Evolutionary conservation across 2,113 vertebrate genomes (phyloP).

Genomic region (Sarotherodon lohbergeri): DNA sequence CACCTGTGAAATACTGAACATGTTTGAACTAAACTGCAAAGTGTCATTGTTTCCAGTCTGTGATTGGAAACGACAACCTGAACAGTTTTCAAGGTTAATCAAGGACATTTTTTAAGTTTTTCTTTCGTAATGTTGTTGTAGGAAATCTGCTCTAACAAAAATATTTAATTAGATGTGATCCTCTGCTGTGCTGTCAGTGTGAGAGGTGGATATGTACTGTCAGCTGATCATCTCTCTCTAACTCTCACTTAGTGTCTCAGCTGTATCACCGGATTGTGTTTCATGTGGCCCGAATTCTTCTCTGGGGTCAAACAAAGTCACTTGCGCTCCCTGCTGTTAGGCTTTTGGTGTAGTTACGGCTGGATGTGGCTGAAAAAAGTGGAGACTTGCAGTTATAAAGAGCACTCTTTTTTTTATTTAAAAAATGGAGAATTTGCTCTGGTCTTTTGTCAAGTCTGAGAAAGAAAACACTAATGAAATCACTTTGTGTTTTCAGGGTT

Average conservation of each 20-base stretch:
- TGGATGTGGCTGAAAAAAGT: neutral
- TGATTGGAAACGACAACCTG: neutral
- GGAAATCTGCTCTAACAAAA: neutral
- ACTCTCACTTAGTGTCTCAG: neutral
- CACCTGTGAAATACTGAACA: neutral
- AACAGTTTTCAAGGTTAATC: neutral
- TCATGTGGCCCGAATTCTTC: neutral
- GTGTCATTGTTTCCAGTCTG: neutral
- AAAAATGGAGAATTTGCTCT: neutral
- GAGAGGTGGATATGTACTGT: neutral
- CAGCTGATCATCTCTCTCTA: neutral
- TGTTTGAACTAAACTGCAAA: neutral
- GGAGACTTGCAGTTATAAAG: neutral
- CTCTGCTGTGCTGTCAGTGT: neutral
- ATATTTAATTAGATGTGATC: neutral
- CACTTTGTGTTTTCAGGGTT: neutral
- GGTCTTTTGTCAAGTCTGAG: neutral
- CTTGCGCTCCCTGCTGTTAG: neutral
- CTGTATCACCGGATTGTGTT: neutral
- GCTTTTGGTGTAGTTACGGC: neutral
- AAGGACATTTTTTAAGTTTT: neutral
- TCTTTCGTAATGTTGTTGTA: rapidly evolving
- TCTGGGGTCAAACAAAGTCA: neutral
- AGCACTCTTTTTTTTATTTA: neutral
- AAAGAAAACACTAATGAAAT: neutral